Conservation (phyloP, 2,113 vertebrate genomes). For the Oostethus manadensis region DNA sequence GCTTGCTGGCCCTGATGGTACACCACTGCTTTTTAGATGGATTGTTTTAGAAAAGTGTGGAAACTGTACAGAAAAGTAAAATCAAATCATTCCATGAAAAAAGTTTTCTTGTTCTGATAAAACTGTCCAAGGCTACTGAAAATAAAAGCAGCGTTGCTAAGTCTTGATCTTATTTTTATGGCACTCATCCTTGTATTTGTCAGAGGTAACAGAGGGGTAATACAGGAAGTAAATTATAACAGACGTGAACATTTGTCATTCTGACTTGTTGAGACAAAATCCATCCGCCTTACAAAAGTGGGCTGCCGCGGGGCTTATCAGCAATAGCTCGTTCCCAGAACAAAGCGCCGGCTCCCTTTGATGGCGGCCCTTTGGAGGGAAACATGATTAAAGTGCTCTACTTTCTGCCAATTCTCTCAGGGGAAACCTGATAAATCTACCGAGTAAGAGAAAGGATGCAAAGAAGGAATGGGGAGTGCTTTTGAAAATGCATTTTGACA, state of each 20-base stretch:
- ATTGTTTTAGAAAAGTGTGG: not conserved
- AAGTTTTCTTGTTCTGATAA: not conserved
- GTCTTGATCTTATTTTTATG: not conserved
- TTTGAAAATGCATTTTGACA: slow-evolving; percentile 32
- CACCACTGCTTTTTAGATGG: no score
- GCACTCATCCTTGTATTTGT: no score
- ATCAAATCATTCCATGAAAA: no score
- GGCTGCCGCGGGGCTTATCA: slow-evolving; percentile 37
- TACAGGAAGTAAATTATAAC: not conserved
- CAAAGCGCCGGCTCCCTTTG: slow-evolving; percentile 56
- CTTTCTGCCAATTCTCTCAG: slow-evolving; percentile 61
- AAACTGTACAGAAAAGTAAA: no score
- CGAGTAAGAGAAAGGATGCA: slow-evolving; percentile 34
- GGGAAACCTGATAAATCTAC: slow-evolving; percentile 59
- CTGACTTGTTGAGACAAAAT: slow-evolving; percentile 3
- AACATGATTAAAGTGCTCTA: slow-evolving; percentile 70
- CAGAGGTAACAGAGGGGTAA: not conserved
- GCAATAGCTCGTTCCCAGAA: slow-evolving; percentile 42
- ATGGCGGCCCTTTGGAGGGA: slow-evolving; percentile 57
- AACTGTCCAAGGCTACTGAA: not conserved
- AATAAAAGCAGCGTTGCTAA: not conserved
- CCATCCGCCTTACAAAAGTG: slow-evolving; percentile 1
- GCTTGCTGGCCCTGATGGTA: no score
- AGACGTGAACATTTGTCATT: not conserved
- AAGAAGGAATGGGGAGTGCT: slow-evolving; percentile 7